Evolutionary conservation across 2,797 vertebrate genomes (phyloP), one percentile per base, ranked within the genome.

Genomic region (Acrossocheilus fasciatus): DNA sequence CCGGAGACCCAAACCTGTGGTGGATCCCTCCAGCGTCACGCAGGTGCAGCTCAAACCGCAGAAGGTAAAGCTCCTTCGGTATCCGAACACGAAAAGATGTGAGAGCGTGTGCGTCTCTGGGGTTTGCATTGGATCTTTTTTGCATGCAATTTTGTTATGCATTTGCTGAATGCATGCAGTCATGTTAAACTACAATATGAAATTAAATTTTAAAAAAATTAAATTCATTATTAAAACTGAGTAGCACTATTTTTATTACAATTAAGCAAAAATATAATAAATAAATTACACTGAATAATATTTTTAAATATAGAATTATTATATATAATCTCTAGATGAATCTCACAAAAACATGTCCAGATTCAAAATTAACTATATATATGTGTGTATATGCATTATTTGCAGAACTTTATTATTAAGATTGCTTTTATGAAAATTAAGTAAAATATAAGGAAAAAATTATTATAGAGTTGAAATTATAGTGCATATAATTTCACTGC

Each of bases 1-100:
- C 86, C 94, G 93, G 88, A 96, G 98, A 52, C 98, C 98, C 87
- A 97, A 96, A 90, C 98, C 98, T 0, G 94, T 99, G 91, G 97
- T 98, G 64, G 97, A 99, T 90, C 96, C 97, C 6, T 97, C 97
- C 0, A 96, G 93, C 47, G 95, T 98, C 89, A 98, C 98, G 0
- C 92, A 93, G 74, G 93, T 98, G 64, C 94, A 96, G 43, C 95
- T 95, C 1, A 95, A 94, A 82, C 96, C 97, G 18, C 96, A 95
- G 93, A 98, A 98, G 97, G 98, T 98, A 88, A 66, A 83, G 20
- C 54, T 54, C 2, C 6, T 54, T 54, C 18, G 20, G 2, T 18
- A 20, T 54, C 18, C 18, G 20, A 3, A 54, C 18, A 20, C 20
- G 0, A 20, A 54, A 6, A 54, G 6, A 18, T 52, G 18, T 57